phyloP scores from a whole-genome alignment of 2,797 vertebrate species.

The Danio kyathit region DNA sequence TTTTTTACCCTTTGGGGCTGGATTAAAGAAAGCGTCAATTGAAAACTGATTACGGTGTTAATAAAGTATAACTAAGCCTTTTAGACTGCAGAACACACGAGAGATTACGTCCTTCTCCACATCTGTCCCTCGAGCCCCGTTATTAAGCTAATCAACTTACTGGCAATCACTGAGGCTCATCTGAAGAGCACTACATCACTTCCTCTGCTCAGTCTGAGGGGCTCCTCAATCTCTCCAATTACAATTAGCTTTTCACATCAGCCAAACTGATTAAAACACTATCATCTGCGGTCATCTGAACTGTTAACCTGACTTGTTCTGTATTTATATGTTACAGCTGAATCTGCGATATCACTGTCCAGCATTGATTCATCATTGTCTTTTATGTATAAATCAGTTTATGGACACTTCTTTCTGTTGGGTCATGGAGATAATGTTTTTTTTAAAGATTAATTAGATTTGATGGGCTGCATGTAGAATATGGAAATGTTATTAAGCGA shows the following conservation, averaged over 20 bases:
- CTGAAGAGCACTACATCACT: conserved; percentile 6
- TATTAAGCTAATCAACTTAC: background rate
- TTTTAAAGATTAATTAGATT: too few relatives aligned
- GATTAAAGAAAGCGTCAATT: background rate
- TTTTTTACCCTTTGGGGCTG: background rate
- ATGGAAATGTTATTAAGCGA: too few relatives aligned
- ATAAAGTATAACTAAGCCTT: background rate
- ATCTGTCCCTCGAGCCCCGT: background rate
- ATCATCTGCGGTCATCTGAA: background rate
- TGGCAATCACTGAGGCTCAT: conserved; percentile 9
- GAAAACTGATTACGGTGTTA: background rate
- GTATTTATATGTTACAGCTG: background rate
- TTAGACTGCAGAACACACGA: background rate
- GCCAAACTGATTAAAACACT: background rate
- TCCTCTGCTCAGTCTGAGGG: background rate
- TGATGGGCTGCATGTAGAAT: too few relatives aligned
- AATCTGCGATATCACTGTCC: background rate
- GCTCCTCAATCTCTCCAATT: background rate
- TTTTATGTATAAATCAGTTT: background rate
- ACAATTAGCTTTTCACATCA: background rate
- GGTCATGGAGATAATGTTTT: too few relatives aligned
- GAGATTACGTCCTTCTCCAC: background rate
- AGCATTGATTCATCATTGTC: background rate
- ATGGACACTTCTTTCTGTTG: too few relatives aligned
- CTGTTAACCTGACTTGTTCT: background rate